Conservation (phyloP, 2,113 vertebrate species). For the Pelvicachromis taeniatus region DNA sequence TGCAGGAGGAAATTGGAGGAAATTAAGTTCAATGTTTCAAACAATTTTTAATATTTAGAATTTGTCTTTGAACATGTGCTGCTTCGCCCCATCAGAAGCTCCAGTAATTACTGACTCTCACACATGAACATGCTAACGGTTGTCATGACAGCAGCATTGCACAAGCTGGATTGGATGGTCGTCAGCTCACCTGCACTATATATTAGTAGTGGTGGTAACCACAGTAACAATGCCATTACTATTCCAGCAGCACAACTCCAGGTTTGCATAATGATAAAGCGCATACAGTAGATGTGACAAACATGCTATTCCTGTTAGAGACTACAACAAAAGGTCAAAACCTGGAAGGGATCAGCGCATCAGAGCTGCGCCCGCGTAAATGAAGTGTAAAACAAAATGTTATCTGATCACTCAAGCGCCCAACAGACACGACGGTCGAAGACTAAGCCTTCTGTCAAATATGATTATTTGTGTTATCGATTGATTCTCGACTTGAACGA, state of each 20-base stretch:
- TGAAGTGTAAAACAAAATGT: background rate
- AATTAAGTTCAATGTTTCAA: background rate
- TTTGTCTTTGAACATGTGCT: background rate
- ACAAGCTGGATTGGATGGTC: slow-evolving; percentile 15
- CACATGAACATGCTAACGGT: slow-evolving; percentile 43
- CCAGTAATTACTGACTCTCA: slow-evolving; percentile 28
- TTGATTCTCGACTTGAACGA: background rate
- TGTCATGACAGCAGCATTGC: slow-evolving; percentile 68
- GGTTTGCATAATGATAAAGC: background rate
- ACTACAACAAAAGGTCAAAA: background rate
- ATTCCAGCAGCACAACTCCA: slow-evolving; percentile 25
- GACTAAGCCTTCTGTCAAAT: background rate
- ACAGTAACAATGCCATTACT: slow-evolving; percentile 58
- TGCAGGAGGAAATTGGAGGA: background rate
- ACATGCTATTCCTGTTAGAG: background rate
- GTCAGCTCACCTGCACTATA: slow-evolving; percentile 50
- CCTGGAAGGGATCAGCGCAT: background rate
- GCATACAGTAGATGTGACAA: background rate
- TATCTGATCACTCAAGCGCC: background rate
- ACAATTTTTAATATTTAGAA: background rate
- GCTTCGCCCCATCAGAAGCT: background rate
- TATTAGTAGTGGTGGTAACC: slow-evolving; percentile 48
- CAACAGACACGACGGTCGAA: background rate
- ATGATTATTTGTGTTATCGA: background rate
- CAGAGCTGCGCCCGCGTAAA: background rate